Base-by-base conservation (phyloP, 2,888 invertebrate genomes). In the Synergus japonicus region DNA sequence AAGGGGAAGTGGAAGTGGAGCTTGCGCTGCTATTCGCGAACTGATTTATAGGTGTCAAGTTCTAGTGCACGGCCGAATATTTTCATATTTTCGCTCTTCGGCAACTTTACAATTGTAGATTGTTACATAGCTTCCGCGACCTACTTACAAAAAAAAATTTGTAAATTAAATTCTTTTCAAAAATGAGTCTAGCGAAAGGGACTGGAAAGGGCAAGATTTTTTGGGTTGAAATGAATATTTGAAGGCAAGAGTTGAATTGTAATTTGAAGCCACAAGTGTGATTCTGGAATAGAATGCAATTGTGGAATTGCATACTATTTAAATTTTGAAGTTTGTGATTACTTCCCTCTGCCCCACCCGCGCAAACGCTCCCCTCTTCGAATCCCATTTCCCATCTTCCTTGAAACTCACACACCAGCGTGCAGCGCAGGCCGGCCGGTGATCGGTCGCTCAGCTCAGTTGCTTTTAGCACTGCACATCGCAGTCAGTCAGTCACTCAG, bases 381-480 rank as follows among this genome's bases (percentile, higher is more conserved):
- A 79, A 79, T 77, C 64, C 63, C 43, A 76, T 76, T 60, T 77
- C 64, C 63, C 43, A 76, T 76, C 76, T 64, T 76, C 43, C 43
- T 60, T 64, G 76, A 76, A 63, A 46, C 43, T 63, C 63, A 64
- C 44, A 76, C 63, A 63, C 76, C 15, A 63, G 63, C 76, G 22
- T 76, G 76, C 60, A 76, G 54, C 76, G 44, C 87, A 86, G 88
- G 88, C 88, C 87, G 89, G 87, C 85, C 86, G 85, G 85, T 49
- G 73, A 54, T 60, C 73, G 29, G n/a, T 73, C 73, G 49, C 49
- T 60, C 49, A 49, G 86, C 83, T 88, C 87, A 86, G 88, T 88
- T 84, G 88, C 86, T 84, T 88, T 85, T 86, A 86, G 87, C 86
- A 88, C 84, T 88, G 88, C 84, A 88, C 87, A 87, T 86, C 86